phyloP scores from a whole-genome alignment of 2,888 invertebrate species.

The Melieria picta region DNA sequence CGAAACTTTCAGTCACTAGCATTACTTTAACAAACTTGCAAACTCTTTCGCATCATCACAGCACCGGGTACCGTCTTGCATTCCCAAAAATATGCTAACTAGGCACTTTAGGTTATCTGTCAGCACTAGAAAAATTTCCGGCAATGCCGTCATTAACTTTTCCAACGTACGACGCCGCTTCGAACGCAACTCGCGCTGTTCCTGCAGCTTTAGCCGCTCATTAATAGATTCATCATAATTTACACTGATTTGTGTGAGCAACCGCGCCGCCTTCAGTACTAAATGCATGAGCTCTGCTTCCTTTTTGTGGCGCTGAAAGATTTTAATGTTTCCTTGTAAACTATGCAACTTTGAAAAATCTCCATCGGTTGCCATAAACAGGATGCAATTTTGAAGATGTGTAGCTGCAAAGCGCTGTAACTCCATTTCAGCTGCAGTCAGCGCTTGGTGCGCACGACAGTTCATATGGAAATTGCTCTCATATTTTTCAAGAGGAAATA shows the following conservation, averaged over 20 bases:
- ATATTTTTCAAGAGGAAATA: slow-evolving; percentile 40
- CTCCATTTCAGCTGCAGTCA: slow-evolving; percentile 22
- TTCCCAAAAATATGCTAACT: slow-evolving; percentile 31
- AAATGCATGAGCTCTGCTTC: slow-evolving; percentile 53
- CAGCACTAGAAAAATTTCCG: slow-evolving; percentile 42
- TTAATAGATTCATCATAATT: slow-evolving; percentile 49
- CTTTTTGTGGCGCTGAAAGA: slow-evolving; percentile 50
- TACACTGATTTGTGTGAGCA: slow-evolving; percentile 42
- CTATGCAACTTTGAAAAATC: not conserved
- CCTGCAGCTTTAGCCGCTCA: slow-evolving; percentile 45
- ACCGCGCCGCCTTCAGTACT: slow-evolving; percentile 48
- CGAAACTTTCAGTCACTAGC: not conserved
- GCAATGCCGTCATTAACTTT: slow-evolving; percentile 46
- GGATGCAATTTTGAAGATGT: not conserved
- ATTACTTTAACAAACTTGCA: slow-evolving; percentile 40
- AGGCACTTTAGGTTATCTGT: slow-evolving; percentile 29
- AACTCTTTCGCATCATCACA: slow-evolving; percentile 15
- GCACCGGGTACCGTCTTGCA: slow-evolving; percentile 36
- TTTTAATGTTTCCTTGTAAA: slow-evolving; percentile 33
- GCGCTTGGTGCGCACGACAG: slow-evolving; percentile 32
- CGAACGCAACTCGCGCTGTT: slow-evolving; percentile 49
- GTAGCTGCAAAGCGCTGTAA: slow-evolving; percentile 24
- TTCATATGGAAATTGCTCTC: slow-evolving; percentile 52
- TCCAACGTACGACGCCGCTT: slow-evolving; percentile 52
- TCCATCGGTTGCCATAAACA: not conserved